phyloP scores from a whole-genome alignment of 2,888 invertebrate genomes.

The Cantharis lateralis region DNA sequence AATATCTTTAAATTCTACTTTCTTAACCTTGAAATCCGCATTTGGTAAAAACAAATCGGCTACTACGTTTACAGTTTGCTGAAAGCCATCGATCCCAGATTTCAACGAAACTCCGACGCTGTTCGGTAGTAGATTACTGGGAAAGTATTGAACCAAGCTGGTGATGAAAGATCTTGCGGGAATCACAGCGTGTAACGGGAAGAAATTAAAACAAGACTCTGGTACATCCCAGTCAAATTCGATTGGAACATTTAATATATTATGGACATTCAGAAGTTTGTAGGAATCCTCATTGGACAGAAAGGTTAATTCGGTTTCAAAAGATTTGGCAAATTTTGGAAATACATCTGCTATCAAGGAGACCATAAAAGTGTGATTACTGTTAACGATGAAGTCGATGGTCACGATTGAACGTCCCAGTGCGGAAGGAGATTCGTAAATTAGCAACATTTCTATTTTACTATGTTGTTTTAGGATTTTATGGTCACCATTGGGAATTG shows the following conservation, averaged over 20 bases:
- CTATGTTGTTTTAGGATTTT: constrained; percentile 34
- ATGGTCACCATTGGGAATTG: constrained; percentile 36
- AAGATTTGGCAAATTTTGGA: constrained; percentile 47
- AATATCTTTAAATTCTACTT: constrained; percentile 45
- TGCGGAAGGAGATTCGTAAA: constrained; percentile 38
- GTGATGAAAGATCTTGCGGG: constrained; percentile 58
- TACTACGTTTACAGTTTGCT: constrained; percentile 29
- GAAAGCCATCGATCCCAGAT: constrained; percentile 46
- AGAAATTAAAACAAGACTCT: constrained; percentile 56
- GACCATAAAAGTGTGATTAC: constrained; percentile 53
- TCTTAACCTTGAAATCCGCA: constrained; percentile 23
- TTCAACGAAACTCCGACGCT: constrained; percentile 45
- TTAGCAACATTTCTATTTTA: constrained; percentile 37
- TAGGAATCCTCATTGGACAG: constrained; percentile 48
- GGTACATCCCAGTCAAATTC: constrained; percentile 59
- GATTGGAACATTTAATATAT: constrained; percentile 61
- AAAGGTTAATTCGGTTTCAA: constrained; percentile 45
- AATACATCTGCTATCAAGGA: constrained; percentile 54
- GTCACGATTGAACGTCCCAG: constrained; percentile 49
- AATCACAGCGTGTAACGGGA: constrained; percentile 60
- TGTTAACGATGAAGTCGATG: constrained; percentile 54
- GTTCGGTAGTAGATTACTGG: constrained; percentile 37
- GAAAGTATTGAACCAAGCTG: constrained; percentile 54
- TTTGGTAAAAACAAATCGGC: constrained; percentile 30
- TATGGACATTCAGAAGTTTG: constrained; percentile 59